phyloP scores from a whole-genome alignment of 2,888 invertebrate species.

The Scaptomyza tumidula region DNA sequence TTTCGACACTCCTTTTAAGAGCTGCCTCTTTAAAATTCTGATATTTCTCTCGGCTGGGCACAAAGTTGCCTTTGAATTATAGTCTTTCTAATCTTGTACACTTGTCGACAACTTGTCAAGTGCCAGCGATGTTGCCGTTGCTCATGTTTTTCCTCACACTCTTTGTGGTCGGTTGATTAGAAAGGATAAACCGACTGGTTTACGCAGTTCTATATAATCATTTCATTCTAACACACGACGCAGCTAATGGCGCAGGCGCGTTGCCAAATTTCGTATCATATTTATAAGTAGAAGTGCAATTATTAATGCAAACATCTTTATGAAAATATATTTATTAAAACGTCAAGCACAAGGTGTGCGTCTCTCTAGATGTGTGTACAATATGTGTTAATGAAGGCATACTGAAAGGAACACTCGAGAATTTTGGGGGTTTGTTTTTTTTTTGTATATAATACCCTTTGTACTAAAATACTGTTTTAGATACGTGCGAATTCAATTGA shows the following conservation, averaged over 20 bases:
- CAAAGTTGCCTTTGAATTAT: conserved; percentile 64
- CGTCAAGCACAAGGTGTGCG: conserved; percentile 45
- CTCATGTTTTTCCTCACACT: conserved; percentile 17
- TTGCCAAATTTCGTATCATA: conserved; percentile 60
- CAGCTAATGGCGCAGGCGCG: conserved; percentile 52
- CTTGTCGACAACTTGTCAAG: conserved; percentile 64
- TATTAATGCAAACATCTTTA: conserved; percentile 60
- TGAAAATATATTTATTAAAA: conserved; percentile 14
- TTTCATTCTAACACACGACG: conserved; percentile 47
- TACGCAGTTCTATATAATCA: conserved; percentile 21
- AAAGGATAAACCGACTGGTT: conserved; percentile 42
- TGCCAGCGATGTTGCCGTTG: conserved; percentile 32
- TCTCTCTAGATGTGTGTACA: conserved; percentile 15
- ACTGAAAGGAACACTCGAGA: conserved; percentile 34
- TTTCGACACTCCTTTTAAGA: conserved; percentile 12
- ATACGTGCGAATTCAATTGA: no score
- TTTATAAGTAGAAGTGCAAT: conserved; percentile 69
- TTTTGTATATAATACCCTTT: conserved; percentile 42
- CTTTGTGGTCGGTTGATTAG: conserved; percentile 12
- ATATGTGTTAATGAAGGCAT: conserved; percentile 25
- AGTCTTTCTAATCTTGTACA: conserved; percentile 60
- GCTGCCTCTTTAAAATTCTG: neutral
- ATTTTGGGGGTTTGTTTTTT: conserved; percentile 35
- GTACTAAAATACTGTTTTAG: neutral
- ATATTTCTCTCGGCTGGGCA: conserved; percentile 25